Percentiles rank a stretch among this genome's conserved stretches.
phyloP scores from a whole-genome alignment of 2,113 vertebrate species.

The Macaca fascicularis region T2T-MFA8v1.1 NC_088394.1:65379001-65379500 shows the following conservation, averaged over 20 bases:
- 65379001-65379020: background rate
- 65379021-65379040: background rate
- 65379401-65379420: background rate
- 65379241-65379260: background rate
- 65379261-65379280: background rate
- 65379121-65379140: slow-evolving; percentile 37
- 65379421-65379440: background rate
- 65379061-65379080: slow-evolving; percentile 24
- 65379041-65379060: background rate
- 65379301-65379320: background rate
- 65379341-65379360: background rate
- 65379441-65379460: background rate
- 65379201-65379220: too few species aligned
- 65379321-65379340: background rate
- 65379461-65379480: background rate
- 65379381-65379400: background rate
- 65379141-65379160: background rate
- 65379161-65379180: background rate
- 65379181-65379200: too few species aligned
- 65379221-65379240: too few species aligned
- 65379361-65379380: background rate
- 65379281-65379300: background rate
- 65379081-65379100: slow-evolving; percentile 1
- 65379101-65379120: background rate
- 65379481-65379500: too few species aligned